Conservation (phyloP, 2,113 vertebrate genomes). For the Ornithorhynchus anatinus region DNA sequence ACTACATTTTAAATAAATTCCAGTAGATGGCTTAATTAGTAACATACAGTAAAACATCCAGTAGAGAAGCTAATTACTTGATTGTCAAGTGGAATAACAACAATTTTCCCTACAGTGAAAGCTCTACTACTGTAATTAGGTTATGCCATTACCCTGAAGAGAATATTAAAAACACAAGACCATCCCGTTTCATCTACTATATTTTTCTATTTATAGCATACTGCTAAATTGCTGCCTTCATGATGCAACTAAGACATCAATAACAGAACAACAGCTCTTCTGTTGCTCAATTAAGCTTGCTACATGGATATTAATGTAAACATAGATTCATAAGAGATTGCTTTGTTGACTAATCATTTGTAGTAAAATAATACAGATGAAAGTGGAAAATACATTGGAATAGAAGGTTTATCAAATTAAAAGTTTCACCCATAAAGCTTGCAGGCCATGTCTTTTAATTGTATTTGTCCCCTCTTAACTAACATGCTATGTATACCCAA, state of each 20-base stretch:
- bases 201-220: slow-evolving; percentile 68
- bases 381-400: neutral
- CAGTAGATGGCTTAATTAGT: slow-evolving; percentile 64
- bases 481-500: too few relatives aligned
- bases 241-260: slow-evolving; percentile 59
- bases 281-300: slow-evolving; percentile 53
- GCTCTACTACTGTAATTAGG: slow-evolving; percentile 68
- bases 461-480: neutral
- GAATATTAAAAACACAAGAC: slow-evolving; percentile 69
- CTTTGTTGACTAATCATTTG: slow-evolving; percentile 47
- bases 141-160: slow-evolving; percentile 69
- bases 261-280: slow-evolving; percentile 43
- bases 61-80: slow-evolving; percentile 73
- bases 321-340: slow-evolving; percentile 38
- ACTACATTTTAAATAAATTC: slow-evolving; percentile 65
- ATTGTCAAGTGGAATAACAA: slow-evolving; percentile 74
- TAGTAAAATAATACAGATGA: slow-evolving; percentile 5
- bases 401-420: slow-evolving; percentile 8
- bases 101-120: slow-evolving; percentile 67
- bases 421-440: neutral
- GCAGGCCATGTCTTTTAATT: neutral
- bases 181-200: slow-evolving; percentile 43
- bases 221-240: slow-evolving; percentile 61
- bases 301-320: slow-evolving; percentile 58
- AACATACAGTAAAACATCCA: slow-evolving; percentile 59